A percentile compares a stretch with the other conserved stretches of the same genome.
Evolutionary conservation across 2,113 vertebrate species (phyloP).

Genomic region (Dryoscopus gambensis): DNA sequence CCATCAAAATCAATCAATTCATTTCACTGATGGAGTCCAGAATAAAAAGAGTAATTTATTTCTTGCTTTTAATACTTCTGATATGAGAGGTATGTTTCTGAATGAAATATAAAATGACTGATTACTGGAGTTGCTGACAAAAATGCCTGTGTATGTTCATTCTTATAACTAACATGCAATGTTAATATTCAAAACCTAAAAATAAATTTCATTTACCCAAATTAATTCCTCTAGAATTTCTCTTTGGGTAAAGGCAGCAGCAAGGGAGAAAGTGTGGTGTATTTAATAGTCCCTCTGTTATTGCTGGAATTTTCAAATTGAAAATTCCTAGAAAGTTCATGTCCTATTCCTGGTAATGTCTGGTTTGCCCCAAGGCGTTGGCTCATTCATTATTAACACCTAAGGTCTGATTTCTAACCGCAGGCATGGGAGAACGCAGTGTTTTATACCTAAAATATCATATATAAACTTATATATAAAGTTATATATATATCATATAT

Average conservation of each 20-base stretch:
- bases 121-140: neutral
- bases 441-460: neutral
- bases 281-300: neutral
- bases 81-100: neutral
- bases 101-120: neutral
- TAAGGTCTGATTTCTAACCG: neutral
- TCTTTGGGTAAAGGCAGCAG: neutral
- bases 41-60: neutral
- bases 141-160: neutral
- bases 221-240: neutral
- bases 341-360: neutral
- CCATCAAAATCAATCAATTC: neutral
- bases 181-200: neutral
- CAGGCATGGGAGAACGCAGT: fast-evolving
- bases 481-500: neutral
- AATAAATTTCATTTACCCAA: neutral
- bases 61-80: neutral
- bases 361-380: neutral
- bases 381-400: neutral
- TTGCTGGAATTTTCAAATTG: neutral
- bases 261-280: neutral
- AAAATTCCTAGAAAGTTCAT: conserved; percentile 15
- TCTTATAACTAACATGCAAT: neutral
- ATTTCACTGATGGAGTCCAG: neutral
- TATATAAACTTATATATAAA: neutral